Base-by-base conservation (phyloP, 2,797 vertebrate genomes). In the Toxotes lorentzi region DNA sequence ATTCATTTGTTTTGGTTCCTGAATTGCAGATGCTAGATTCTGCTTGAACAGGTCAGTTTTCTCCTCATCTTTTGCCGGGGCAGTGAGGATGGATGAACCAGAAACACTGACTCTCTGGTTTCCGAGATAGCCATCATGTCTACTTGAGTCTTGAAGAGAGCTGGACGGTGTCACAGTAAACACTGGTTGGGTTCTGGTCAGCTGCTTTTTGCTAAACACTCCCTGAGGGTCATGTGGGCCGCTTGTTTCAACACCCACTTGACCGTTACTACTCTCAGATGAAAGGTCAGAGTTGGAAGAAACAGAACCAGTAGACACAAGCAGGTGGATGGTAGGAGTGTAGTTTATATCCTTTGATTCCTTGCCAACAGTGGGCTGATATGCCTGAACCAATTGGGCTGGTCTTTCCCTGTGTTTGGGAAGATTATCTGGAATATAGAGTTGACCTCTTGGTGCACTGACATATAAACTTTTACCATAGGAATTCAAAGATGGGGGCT, bases 231-330 rank as follows among this genome's bases (percentile, higher is more conserved):
- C 41, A 62, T 45, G 47, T n/a, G 21, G 66, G 65, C 50, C n/a
- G 19, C 53, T 70, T 79, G 50, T 35, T 56, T 79, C 40, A 72
- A 73, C 45, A 23, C 12, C 50, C 32, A 60, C 35, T 17, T 67
- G 38, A 27, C 61, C 43, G 27, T 7, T 54, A 7, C 12, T 40
- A 5, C 61, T 73, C 38, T 34, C 59, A 54, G 65, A 35, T 53
- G 57, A 75, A 35, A 24, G n/a, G 58, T 38, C 38, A 35, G 61
- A 70, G 30, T 23, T 56, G 32, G 54, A 70, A 53, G 76, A 59
- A 63, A 61, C 35, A n/a, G 48, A 76, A 17, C 14, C 47, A 58
- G 17, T 54, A 16, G 32, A 58, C 56, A 0, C 30, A 50, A 51
- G 51, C 41, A 27, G 62, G 32, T 64, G 47, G 5, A 10, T 2